Evolutionary conservation across 92 coral and sea anemone genomes (phyloP).

Genomic region (Siderastrea siderea): DNA sequence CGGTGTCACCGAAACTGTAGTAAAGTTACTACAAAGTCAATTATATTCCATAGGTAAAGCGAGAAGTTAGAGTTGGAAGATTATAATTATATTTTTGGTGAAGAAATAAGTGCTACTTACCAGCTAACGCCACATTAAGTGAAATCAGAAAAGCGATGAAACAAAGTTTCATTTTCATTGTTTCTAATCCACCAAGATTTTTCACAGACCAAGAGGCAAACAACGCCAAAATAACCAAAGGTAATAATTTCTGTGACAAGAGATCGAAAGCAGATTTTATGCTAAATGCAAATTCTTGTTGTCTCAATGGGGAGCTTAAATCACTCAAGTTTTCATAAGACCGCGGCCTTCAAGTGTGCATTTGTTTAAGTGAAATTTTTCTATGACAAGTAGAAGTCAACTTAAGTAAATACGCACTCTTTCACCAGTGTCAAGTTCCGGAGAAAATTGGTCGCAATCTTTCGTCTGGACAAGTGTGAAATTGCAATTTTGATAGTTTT

Average conservation of each 20-base stretch:
- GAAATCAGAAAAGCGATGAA: not conserved
- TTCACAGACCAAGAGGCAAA: not conserved
- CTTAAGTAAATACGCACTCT: slow-evolving; percentile 6
- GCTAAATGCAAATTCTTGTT: not conserved
- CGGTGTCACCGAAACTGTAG: too few relatives aligned
- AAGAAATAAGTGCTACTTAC: not conserved
- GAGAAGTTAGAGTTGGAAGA: too few relatives aligned
- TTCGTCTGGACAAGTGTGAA: slow-evolving; percentile 5
- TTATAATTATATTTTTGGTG: too few relatives aligned
- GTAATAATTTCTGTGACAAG: not conserved
- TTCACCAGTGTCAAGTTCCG: not conserved
- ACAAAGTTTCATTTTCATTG: slow-evolving; percentile 5
- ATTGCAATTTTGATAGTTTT: not conserved
- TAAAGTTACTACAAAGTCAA: too few relatives aligned
- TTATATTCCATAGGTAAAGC: too few relatives aligned
- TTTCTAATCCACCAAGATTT: not conserved
- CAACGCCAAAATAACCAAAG: not conserved
- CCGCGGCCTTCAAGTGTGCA: not conserved
- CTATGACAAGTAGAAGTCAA: slow-evolving; percentile 23
- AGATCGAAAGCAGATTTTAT: not conserved
- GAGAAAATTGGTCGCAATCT: not conserved
- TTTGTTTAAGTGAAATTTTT: not conserved
- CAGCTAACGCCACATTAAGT: not conserved
- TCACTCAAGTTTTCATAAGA: not conserved
- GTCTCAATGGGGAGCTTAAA: not conserved